phyloP scores from a whole-genome alignment of 2,888 invertebrate species.

The Pristionchus exspectatus region DNA sequence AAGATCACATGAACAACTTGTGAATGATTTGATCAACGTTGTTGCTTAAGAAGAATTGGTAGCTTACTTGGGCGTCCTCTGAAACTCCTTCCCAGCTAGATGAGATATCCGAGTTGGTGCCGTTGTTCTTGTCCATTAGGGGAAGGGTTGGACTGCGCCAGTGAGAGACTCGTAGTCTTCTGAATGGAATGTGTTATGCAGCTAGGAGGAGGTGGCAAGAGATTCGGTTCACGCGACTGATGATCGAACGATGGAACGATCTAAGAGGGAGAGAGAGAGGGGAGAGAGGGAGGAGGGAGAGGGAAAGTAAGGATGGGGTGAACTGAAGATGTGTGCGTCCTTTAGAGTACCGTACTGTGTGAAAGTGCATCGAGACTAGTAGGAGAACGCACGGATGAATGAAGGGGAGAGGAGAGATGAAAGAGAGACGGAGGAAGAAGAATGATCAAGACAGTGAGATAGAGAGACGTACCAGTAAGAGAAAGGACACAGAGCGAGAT shows the following conservation, averaged over 20 bases:
- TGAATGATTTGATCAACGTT: no score
- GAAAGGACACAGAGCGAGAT: conserved; percentile 45
- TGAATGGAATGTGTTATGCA: conserved; percentile 42
- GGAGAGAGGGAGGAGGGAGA: no score
- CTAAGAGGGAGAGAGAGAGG: neutral
- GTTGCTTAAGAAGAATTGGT: neutral
- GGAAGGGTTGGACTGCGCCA: neutral
- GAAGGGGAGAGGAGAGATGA: conserved; percentile 18
- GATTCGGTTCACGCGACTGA: neutral
- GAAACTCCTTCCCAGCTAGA: conserved; percentile 77
- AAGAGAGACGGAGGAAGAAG: neutral
- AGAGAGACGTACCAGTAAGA: conserved; percentile 52
- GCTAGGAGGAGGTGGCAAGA: neutral
- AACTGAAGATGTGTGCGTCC: neutral
- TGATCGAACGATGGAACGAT: neutral
- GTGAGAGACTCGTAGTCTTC: conserved; percentile 15
- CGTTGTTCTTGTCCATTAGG: conserved; percentile 58
- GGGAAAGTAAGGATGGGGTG: neutral
- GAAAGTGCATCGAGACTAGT: conserved; percentile 53
- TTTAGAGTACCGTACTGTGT: conserved; percentile 48
- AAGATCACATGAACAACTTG: no score
- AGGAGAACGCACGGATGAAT: conserved; percentile 25
- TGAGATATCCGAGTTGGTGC: conserved; percentile 69
- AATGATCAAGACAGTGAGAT: neutral
- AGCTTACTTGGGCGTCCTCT: conserved; percentile 67